Conservation (phyloP, 2,797 vertebrate genomes). For the Hoplostethus mediterraneus region DNA sequence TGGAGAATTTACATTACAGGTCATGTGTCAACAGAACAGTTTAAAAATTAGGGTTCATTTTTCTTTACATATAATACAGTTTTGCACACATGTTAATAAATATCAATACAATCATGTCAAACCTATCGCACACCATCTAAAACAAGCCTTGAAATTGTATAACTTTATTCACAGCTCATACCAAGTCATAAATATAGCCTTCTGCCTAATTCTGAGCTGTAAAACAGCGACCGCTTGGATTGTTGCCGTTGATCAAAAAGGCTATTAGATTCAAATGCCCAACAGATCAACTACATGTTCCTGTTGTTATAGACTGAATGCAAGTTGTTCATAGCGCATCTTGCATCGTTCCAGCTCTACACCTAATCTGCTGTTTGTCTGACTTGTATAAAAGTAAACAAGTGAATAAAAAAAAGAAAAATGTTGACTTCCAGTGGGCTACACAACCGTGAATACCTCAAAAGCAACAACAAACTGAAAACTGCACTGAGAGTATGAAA, state of each 20-base stretch:
- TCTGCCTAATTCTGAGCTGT: slow-evolving; percentile 57
- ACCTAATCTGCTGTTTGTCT: slow-evolving; percentile 18
- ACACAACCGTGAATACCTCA: slow-evolving; percentile 41
- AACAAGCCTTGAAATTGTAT: slow-evolving; percentile 76
- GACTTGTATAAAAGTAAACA: slow-evolving; percentile 49
- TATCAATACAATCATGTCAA: slow-evolving; percentile 87
- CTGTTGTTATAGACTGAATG: slow-evolving; percentile 29
- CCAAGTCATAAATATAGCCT: slow-evolving; percentile 74
- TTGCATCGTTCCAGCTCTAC: slow-evolving; percentile 24
- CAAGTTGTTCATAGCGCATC: slow-evolving; percentile 40
- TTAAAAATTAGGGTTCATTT: slow-evolving; percentile 87
- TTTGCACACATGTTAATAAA: slow-evolving; percentile 89
- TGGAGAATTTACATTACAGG: slow-evolving; percentile 84
- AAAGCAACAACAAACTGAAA: slow-evolving; percentile 32
- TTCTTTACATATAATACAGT: slow-evolving; percentile 89
- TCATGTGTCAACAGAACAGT: slow-evolving; percentile 76
- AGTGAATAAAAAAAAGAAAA: slow-evolving; percentile 28
- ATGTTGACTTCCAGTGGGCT: slow-evolving; percentile 54
- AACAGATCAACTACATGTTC: slow-evolving; percentile 43
- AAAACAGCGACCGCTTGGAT: slow-evolving; percentile 61
- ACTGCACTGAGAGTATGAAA: slow-evolving; percentile 35
- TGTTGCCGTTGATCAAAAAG: slow-evolving; percentile 64
- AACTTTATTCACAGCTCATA: slow-evolving; percentile 80
- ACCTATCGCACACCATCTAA: slow-evolving; percentile 79
- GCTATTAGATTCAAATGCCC: slow-evolving; percentile 53